Evolutionary conservation across 2,888 invertebrate species (phyloP), one percentile per base, ranked within the genome.

Genomic region (Synanthedon vespiformis): DNA sequence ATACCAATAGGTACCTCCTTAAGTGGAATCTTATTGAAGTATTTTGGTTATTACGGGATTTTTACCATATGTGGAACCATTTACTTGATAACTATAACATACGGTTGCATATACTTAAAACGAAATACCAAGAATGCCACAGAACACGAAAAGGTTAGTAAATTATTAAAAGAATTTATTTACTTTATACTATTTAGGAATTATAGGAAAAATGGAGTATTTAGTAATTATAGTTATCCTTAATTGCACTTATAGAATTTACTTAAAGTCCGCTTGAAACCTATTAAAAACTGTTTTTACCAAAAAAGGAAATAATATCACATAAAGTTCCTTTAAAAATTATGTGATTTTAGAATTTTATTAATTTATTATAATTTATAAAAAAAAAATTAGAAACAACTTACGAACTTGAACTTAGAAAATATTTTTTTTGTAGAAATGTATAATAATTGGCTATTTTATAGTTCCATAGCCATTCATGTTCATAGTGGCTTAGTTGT

Each of bases 1-100:
- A 77, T 89, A 16, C 89, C 90, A 0, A 61, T 90, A 2, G 91
- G 91, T 0, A 86, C 89, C 2, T 85, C 89, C 0, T 60, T 89
- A 5, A 89, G 89, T 60, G 90, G 90, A 0, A 73, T 89, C 12
- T 62, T 90, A 13, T 58, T 87, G 14, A 77, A 78, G 40, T 34
- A 72, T 18, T 72, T 72, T 58, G 87, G 88, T 0, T 88, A 82
- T 57, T 88, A 85, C 55, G 86, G 86, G 13, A 67, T 88, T 8
- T 88, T 88, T 56, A 54, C 64, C 0, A 61, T 74, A 6, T 73
- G 84, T n/a, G 76, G 68, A 40, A 40, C 60, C 1, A 70, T 85
- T 55, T 78, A 89, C 48, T 61, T 88, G 50, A 66, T 82, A 4
- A 84, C 87, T 16, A 71, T 88, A 3, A 59, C 66, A 5, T 88